These are phyloP conservation scores for Lochmaea capreae DNA, from an alignment of 2,888 invertebrate genomes.

Conservation along the genomic window DNA sequence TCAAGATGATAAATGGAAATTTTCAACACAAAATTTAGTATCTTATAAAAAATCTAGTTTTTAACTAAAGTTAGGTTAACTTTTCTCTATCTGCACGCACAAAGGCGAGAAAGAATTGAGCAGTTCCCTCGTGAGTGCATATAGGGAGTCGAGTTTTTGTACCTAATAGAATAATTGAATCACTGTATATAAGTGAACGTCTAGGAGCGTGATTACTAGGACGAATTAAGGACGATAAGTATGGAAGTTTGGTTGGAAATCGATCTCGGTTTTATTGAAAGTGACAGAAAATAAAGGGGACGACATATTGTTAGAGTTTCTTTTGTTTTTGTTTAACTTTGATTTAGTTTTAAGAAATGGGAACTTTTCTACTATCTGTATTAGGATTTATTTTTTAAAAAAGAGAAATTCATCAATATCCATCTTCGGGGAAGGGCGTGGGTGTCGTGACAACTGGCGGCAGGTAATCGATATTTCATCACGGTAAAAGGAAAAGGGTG, in stretches of 20 bases:
- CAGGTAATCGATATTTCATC: constrained; percentile 63
- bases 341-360: not conserved
- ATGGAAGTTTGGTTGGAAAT: not conserved
- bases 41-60: not conserved
- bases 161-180: constrained; percentile 49
- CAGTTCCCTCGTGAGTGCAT: not conserved
- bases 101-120: not conserved
- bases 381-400: not conserved
- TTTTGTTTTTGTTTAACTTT: not conserved
- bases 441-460: constrained; percentile 48
- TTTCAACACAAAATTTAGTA: too few relatives aligned
- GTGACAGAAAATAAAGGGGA: not conserved
- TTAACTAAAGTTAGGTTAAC: too few relatives aligned
- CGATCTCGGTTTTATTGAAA: constrained; percentile 1
- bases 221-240: constrained; percentile 20
- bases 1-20: not conserved
- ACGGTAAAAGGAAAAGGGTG: constrained; percentile 63
- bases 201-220: constrained; percentile 45
- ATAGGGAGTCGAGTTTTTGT: constrained; percentile 8
- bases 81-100: not conserved
- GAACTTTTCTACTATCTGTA: not conserved
- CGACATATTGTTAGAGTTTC: not conserved
- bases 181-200: constrained; percentile 44
- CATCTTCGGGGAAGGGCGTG: constrained; percentile 13
- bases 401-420: constrained; percentile 25